Conservation (phyloP, 2,888 invertebrate genomes). For the Amblyjoppa proteus region DNA sequence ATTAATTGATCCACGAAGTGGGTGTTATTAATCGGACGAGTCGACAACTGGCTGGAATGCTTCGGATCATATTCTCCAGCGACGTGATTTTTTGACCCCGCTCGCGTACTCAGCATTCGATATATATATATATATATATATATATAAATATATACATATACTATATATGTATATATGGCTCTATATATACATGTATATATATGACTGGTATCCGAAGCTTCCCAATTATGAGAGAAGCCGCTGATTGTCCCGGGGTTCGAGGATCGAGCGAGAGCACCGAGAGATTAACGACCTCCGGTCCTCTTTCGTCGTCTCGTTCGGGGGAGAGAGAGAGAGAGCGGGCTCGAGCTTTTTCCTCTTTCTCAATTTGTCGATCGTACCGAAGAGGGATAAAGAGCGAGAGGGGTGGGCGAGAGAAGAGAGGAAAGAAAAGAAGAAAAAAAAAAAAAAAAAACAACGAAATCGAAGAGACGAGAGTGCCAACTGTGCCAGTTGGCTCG, state of each 20-base stretch:
- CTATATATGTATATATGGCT: no score
- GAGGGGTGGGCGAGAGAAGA: no score
- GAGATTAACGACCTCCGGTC: conserved; percentile 39
- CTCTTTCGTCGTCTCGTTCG: conserved; percentile 5
- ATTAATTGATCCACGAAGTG: no score
- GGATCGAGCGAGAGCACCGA: conserved; percentile 3
- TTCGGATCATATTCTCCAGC: no score
- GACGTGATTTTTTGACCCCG: no score
- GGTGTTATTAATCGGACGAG: no score
- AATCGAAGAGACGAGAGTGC: conserved; percentile 11
- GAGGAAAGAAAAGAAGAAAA: background rate
- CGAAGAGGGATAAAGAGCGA: background rate
- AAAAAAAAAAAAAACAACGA: conserved; percentile 21
- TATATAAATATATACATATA: no score
- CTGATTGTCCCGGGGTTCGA: conserved; percentile 46
- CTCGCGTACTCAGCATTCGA: no score
- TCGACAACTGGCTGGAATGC: no score
- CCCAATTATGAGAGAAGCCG: conserved; percentile 49
- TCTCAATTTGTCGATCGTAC: conserved; percentile 46
- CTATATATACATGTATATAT: background rate
- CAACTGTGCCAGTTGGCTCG: conserved; percentile 52
- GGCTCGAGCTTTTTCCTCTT: conserved; percentile 6
- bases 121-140: no score
- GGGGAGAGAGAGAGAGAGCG: background rate
- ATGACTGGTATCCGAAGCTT: conserved; percentile 20